Percentiles rank a stretch among this genome's conserved stretches.
Evolutionary conservation across 2,113 vertebrate species (phyloP).

Genomic region (Lasiurus cinereus): DNA sequence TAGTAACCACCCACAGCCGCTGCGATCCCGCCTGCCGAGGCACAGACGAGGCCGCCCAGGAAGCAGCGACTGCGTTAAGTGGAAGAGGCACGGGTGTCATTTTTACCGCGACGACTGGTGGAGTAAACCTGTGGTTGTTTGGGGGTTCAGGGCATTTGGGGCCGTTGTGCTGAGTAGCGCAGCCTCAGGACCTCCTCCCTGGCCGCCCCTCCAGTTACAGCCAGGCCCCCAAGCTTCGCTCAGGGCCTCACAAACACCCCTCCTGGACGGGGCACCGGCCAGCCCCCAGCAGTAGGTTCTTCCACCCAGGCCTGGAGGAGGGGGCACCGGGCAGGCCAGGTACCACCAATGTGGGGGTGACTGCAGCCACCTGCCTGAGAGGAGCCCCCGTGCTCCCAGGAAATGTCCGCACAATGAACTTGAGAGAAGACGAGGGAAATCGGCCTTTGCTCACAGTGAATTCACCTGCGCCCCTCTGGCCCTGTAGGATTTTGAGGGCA

Average conservation of each 20-base stretch:
- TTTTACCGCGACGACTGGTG: neutral
- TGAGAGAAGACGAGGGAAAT: neutral
- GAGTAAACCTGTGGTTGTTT: neutral
- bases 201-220: neutral
- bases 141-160: neutral
- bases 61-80: fast-evolving
- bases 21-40: fast-evolving
- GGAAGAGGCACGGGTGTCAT: fast-evolving
- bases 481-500: neutral
- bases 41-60: fast-evolving
- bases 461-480: fast-evolving
- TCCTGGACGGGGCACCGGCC: neutral
- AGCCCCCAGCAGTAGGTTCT: fast-evolving
- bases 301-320: fast-evolving
- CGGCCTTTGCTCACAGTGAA: neutral
- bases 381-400: neutral
- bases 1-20: fast-evolving
- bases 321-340: neutral
- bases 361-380: neutral
- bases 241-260: neutral
- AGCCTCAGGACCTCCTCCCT: neutral
- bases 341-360: neutral
- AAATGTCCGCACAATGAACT: neutral
- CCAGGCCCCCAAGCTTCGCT: neutral
- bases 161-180: no score